Evolutionary conservation across 2,113 vertebrate genomes (phyloP), one percentile per base, ranked within the genome.

Genomic region (Dipodomys spectabilis): DNA sequence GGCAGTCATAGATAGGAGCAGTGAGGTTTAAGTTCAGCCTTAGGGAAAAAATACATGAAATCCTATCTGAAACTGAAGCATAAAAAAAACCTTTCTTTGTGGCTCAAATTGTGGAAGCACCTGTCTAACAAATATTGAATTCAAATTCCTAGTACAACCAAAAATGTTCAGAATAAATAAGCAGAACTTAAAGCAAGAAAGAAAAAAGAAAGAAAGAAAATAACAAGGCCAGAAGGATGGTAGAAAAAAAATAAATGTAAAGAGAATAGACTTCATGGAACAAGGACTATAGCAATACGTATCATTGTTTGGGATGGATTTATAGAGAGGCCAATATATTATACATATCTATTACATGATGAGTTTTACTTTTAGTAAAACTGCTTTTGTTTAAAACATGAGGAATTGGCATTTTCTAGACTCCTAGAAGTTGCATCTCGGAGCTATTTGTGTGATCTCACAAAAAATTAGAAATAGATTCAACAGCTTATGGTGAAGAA

Each of bases 401-500:
- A 74, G 53, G 15, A 2, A 57, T 86, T 67, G 16, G 0, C 19
- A 57, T 83, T 49, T 65, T 79, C 9, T 68, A 19, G 25, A 13
- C 7, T 53, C 64, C 12, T 20, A 68, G 77, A 62, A 45, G 5
- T 8, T 75, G 86, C 18, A 28, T 60, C 16, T 68, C 6, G 16
- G 30, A 87, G 12, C 49, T 87, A 22, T 32, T 91, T 92, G 28
- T 64, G 3, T 60, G 5, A 6, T 32, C 16, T 72, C 11, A 20
- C 60, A 86, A 39, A 81, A 91, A 83, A 79, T 15, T 64, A 83
- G n/a, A 86, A 78, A 73, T 62, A 73, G 82, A 91, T 74, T 80
- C 7, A 86, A 16, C 39, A 60, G 62, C 35, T 64, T 69, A 62
- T 16, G 65, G 35, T 53, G 30, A 85, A 4, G 44, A 75, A 64